These are phyloP conservation scores for Sweltsa coloradensis DNA, from an alignment of 1,140 invertebrate species.

Conservation along the genomic window DNA sequence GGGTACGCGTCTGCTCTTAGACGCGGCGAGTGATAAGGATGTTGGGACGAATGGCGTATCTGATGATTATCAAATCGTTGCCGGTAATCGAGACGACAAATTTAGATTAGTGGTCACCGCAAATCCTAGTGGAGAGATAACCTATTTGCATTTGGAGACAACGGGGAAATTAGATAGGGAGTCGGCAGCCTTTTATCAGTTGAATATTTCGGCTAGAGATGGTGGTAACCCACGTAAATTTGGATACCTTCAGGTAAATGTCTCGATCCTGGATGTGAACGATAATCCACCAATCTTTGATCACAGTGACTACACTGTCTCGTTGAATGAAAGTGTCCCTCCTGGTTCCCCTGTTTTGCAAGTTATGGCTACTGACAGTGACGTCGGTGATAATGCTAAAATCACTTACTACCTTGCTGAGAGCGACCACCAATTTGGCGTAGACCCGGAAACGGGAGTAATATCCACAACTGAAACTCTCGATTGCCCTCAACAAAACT, in stretches of 20 bases:
- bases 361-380: constrained; percentile 85
- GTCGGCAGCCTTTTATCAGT: constrained; percentile 61
- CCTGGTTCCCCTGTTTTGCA: constrained; percentile 76
- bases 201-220: constrained; percentile 84
- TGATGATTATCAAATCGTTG: constrained; percentile 77
- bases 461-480: constrained; percentile 69
- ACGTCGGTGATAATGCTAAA: constrained; percentile 83
- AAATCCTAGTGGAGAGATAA: constrained; percentile 77
- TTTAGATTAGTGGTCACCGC: constrained; percentile 76
- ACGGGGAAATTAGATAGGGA: constrained; percentile 83
- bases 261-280: constrained; percentile 84
- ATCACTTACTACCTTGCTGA: constrained; percentile 82
- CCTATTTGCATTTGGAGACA: constrained; percentile 81
- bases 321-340: constrained; percentile 80
- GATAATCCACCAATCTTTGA: constrained; percentile 91
- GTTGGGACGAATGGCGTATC: constrained; percentile 73
- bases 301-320: constrained; percentile 83
- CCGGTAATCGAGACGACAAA: constrained; percentile 75
- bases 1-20: constrained; percentile 72
- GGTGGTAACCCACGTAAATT: constrained; percentile 64
- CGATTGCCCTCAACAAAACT: constrained; percentile 59
- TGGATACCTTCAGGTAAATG: constrained; percentile 80
- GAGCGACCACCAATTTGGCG: constrained; percentile 70
- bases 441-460: constrained; percentile 77
- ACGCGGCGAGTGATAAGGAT: constrained; percentile 79